Percentiles rank a stretch among this genome's conserved stretches.
phyloP scores from a whole-genome alignment of 2,888 invertebrate species.

The Trisateles emortualis region DNA sequence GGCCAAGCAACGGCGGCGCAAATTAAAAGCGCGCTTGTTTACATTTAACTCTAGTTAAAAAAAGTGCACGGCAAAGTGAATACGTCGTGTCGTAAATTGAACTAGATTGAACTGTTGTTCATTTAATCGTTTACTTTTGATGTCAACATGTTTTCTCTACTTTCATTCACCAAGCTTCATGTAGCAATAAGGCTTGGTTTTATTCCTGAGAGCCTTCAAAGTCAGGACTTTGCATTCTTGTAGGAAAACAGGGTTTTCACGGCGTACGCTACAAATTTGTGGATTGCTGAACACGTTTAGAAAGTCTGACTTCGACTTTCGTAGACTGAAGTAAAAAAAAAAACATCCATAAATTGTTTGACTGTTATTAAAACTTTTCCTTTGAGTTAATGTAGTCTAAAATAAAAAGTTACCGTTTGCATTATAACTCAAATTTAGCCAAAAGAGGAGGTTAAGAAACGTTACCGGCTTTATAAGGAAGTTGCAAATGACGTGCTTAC shows the following conservation, averaged over 20 bases:
- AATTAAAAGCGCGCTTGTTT: slow-evolving; percentile 51
- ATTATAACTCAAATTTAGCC: slow-evolving; percentile 61
- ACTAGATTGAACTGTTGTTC: slow-evolving; percentile 22
- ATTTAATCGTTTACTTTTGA: slow-evolving; percentile 24
- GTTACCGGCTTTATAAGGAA: slow-evolving; percentile 57
- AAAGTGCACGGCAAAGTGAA: slow-evolving; percentile 32
- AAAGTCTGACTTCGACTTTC: slow-evolving; percentile 62
- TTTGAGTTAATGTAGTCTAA: slow-evolving; percentile 57
- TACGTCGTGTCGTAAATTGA: slow-evolving; percentile 12
- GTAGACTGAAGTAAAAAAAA: slow-evolving; percentile 59
- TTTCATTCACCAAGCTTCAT: slow-evolving; percentile 30
- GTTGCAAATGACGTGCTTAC: slow-evolving; percentile 80
- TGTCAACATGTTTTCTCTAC: slow-evolving; percentile 21
- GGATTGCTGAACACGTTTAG: slow-evolving; percentile 62
- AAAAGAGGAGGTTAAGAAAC: slow-evolving; percentile 62
- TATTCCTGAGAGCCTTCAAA: slow-evolving; percentile 60
- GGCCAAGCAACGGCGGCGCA: slow-evolving; percentile 58
- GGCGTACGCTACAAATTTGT: slow-evolving; percentile 50
- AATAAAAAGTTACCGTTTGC: slow-evolving; percentile 64
- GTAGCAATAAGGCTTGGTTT: slow-evolving; percentile 44
- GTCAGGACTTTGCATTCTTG: slow-evolving; percentile 56
- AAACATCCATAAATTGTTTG: slow-evolving; percentile 66
- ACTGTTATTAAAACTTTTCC: slow-evolving; percentile 68
- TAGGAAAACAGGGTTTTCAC: slow-evolving; percentile 20
- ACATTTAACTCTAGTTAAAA: slow-evolving; percentile 38